A percentile compares a stretch with the other conserved stretches of the same genome.
Evolutionary conservation across 2,888 invertebrate species (phyloP).

Genomic region (Andrena bicolor): DNA sequence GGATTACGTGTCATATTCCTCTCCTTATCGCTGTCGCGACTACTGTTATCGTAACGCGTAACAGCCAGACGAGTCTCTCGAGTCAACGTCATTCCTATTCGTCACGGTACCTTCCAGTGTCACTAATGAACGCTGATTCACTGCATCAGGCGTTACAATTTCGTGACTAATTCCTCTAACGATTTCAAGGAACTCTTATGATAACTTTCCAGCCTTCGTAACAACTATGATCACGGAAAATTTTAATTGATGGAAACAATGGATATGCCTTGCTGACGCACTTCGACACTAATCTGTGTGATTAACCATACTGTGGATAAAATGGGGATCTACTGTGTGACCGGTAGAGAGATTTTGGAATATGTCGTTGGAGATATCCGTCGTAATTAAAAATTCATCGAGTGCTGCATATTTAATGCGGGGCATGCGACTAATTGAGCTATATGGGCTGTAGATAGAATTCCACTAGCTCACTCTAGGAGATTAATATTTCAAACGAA

Average conservation of each 20-base stretch:
- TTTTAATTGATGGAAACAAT: neutral
- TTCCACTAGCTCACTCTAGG: no score
- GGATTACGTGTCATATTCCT: conserved; percentile 45
- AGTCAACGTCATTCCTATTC: conserved; percentile 37
- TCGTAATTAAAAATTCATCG: no score
- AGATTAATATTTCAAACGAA: no score
- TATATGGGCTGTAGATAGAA: no score
- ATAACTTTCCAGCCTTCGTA: conserved; percentile 8
- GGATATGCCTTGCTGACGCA: neutral
- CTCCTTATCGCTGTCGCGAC: conserved; percentile 37
- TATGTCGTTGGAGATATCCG: neutral
- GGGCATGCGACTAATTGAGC: no score
- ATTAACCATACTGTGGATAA: neutral
- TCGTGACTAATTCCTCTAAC: conserved; percentile 2
- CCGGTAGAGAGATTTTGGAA: neutral
- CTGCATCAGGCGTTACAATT: conserved; percentile 27
- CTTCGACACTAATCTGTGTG: neutral
- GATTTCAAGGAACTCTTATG: neutral
- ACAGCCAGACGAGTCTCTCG: conserved; percentile 1
- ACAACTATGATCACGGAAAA: neutral
- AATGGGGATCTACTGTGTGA: no score
- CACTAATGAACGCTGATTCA: conserved; percentile 1
- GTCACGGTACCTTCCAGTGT: conserved; percentile 19
- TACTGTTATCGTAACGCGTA: conserved; percentile 46
- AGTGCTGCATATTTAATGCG: no score